Evolutionary conservation across 1,140 invertebrate species (phyloP).

Genomic region (Psix sp.): DNA sequence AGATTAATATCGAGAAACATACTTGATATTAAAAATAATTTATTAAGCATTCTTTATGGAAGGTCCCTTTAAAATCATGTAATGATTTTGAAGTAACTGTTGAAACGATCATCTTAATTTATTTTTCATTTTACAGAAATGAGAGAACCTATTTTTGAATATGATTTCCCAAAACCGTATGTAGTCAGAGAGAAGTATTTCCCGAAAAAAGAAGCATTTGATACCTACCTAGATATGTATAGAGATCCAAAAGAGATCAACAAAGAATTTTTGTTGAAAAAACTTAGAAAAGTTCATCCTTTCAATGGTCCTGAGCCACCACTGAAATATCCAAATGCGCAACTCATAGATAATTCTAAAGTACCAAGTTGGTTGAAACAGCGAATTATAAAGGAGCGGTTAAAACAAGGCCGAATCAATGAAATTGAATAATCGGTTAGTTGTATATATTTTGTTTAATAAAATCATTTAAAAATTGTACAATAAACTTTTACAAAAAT

Average conservation of each 20-base stretch:
- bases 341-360: slow-evolving; percentile 74
- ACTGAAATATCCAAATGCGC: slow-evolving; percentile 86
- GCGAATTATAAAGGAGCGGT: slow-evolving; percentile 82
- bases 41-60: too few species aligned
- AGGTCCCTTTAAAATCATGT: too few species aligned
- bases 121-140: slow-evolving; percentile 77
- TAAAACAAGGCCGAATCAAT: slow-evolving; percentile 83
- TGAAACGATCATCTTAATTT: neutral
- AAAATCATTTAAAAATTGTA: neutral
- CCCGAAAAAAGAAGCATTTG: slow-evolving; percentile 89
- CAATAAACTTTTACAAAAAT: neutral
- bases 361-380: slow-evolving; percentile 87
- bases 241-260: slow-evolving; percentile 91
- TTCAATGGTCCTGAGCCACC: slow-evolving; percentile 84
- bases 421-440: slow-evolving; percentile 71
- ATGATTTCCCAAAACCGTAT: slow-evolving; percentile 89
- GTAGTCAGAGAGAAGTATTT: slow-evolving; percentile 88
- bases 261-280: slow-evolving; percentile 90
- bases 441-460: neutral
- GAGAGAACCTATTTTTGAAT: slow-evolving; percentile 88
- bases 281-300: slow-evolving; percentile 88
- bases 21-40: too few species aligned
- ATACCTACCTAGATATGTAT: slow-evolving; percentile 93
- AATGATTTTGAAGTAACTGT: too few species aligned
- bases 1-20: too few species aligned